Base-by-base conservation (phyloP, 2,797 vertebrate species). In the Anguilla pacifica region DNA sequence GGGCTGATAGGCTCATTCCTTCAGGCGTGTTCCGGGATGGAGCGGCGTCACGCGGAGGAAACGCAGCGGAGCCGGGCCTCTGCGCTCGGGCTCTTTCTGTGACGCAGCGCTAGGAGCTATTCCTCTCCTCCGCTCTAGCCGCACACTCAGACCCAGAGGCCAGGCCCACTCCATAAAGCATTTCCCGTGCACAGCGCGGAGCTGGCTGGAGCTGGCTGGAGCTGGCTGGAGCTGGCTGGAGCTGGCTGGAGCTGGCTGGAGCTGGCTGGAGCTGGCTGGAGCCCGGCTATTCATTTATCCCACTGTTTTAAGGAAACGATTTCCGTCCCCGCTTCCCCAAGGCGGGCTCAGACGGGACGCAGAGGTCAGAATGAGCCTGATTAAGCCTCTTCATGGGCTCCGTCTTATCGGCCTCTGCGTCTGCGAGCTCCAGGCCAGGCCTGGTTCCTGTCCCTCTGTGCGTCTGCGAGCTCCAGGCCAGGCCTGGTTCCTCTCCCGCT, bases 111-210 rank as follows among this genome's bases (percentile, higher is more conserved):
- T n/a, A 2, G 39, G 43, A 51, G 79, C 79, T 46, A 28, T 82
- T 25, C 79, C 79, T 82, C 79, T 51, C 22, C 43, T 28, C 10
- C 4, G 79, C 79, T 82, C 19, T 82, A 51, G 51, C 43, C 7
- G 79, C 28, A 11, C 74, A 77, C 39, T 77, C 39, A 25, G 79
- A 82, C 46, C 19, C 46, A 49, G 22, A 82, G 79, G 79, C 79
- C 79, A 82, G 51, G n/a, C n/a, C 51, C 46, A 39, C 55, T 31
- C 83, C 83, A 84, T 84, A 84, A 84, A 84, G 83, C 83, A 84
- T 82, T 82, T 82, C 43, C 25, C 22, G 19, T 25, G 46, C 46
- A n/a, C 4, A 82, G 43, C 35, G 43, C 35, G 25, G 46, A 51
- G 46, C 17, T 11, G 46, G 17, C 46, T 25, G 79, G 7, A 53